Evolutionary conservation across 2,888 invertebrate genomes (phyloP).

Genomic region (Diarsia rubi): DNA sequence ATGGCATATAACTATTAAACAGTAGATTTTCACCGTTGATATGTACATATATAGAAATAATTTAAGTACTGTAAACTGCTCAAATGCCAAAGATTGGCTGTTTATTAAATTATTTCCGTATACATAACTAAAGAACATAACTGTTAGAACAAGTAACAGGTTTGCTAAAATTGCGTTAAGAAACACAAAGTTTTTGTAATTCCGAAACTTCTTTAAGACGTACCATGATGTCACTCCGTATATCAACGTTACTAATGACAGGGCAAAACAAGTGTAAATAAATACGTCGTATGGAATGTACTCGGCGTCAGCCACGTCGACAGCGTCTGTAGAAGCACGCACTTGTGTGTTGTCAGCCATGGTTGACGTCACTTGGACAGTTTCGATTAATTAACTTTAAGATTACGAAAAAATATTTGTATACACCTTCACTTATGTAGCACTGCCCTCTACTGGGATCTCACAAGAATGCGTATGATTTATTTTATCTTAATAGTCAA

Average conservation of each 20-base stretch:
- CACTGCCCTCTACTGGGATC: not conserved
- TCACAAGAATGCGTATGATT: not conserved
- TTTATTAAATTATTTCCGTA: not conserved
- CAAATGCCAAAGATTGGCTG: not conserved
- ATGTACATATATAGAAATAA: not conserved
- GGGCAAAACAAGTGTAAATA: not conserved
- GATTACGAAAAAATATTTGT: not conserved
- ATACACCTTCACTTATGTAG: not conserved
- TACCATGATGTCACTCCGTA: not conserved
- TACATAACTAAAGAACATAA: not conserved
- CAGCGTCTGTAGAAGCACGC: not conserved
- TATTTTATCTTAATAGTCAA: not conserved
- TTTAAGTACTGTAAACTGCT: not conserved
- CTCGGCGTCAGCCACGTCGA: not conserved
- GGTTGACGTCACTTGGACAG: not conserved
- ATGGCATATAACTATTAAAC: not conserved
- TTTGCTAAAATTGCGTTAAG: not conserved
- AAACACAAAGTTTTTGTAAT: not conserved
- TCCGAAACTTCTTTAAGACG: not conserved
- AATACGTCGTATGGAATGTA: fast-evolving
- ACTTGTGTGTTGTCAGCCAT: constrained; percentile 6
- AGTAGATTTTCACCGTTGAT: not conserved
- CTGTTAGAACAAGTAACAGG: not conserved
- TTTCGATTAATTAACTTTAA: not conserved
- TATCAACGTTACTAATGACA: not conserved